These are phyloP conservation scores for Acanthosepion pharaonis DNA, from an alignment of 2,888 invertebrate species.

Conservation along the genomic window DNA sequence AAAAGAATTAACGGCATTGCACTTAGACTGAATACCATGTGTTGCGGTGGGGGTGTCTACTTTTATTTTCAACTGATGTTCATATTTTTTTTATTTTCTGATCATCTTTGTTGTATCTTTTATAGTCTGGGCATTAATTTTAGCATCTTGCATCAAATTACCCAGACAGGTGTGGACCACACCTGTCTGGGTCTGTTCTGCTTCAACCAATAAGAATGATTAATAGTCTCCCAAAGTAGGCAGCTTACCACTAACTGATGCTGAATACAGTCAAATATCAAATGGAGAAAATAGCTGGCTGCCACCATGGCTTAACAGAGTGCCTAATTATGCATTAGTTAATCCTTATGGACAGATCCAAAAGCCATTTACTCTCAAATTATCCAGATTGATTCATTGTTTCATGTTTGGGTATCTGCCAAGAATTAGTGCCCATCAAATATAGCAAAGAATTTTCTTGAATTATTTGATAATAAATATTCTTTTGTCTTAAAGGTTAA, in stretches of 20 bases:
- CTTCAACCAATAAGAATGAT: not conserved
- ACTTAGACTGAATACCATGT: too few relatives aligned
- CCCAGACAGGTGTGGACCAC: constrained; percentile 1
- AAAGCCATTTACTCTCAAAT: not conserved
- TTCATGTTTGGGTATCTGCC: not conserved
- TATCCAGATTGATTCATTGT: not conserved
- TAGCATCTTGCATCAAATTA: constrained; percentile 15
- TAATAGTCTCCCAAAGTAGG: not conserved
- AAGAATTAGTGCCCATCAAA: not conserved
- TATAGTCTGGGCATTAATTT: not conserved
- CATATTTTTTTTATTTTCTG: too few relatives aligned
- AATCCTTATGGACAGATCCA: not conserved
- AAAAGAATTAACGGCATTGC: too few relatives aligned
- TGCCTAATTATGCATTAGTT: not conserved
- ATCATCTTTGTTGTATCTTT: not conserved
- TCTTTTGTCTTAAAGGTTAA: too few relatives aligned
- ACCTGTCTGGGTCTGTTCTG: constrained; percentile 1
- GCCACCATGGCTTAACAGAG: not conserved
- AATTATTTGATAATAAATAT: not conserved
- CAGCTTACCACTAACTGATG: not conserved
- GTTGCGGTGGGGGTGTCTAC: too few relatives aligned
- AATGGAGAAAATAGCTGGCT: not conserved
- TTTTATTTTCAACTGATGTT: too few relatives aligned
- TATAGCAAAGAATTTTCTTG: not conserved
- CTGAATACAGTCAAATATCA: not conserved